phyloP scores from a whole-genome alignment of 2,113 vertebrate genomes.

The Leiothrix lutea region DNA sequence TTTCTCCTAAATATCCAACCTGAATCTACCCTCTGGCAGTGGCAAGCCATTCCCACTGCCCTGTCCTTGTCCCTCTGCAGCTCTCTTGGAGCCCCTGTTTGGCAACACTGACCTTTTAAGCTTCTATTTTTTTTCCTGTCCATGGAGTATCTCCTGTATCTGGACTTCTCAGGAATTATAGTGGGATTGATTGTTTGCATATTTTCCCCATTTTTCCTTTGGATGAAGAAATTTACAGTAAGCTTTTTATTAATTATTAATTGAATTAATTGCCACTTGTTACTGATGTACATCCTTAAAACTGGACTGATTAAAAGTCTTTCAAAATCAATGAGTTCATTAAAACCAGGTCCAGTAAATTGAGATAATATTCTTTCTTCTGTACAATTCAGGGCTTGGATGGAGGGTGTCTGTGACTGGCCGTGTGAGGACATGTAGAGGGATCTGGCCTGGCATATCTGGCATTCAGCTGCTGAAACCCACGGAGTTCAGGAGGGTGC shows the following conservation, averaged over 20 bases:
- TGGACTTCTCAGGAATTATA: not conserved
- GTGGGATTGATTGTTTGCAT: not conserved
- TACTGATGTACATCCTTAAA: not conserved
- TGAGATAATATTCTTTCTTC: not conserved
- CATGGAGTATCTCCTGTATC: rapidly evolving
- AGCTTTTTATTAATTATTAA: not conserved
- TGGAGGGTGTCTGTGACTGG: not conserved
- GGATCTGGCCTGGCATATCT: not conserved
- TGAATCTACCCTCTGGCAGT: not conserved
- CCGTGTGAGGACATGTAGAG: not conserved
- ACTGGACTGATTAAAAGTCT: not conserved
- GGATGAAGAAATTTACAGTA: not conserved
- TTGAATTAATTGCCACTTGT: not conserved
- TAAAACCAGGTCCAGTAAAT: not conserved
- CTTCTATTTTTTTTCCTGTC: not conserved
- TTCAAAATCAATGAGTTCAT: not conserved
- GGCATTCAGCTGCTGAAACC: not conserved
- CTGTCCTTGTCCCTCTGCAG: not conserved
- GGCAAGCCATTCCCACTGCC: not conserved
- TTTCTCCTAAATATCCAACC: not conserved
- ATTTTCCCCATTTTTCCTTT: not conserved
- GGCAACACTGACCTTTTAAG: not conserved
- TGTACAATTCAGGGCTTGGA: not conserved
- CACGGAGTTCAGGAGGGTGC: not conserved
- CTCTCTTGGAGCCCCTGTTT: not conserved